Base-by-base conservation (phyloP, 1,140 invertebrate genomes). In the Pemphigus obesinymphae region DNA sequence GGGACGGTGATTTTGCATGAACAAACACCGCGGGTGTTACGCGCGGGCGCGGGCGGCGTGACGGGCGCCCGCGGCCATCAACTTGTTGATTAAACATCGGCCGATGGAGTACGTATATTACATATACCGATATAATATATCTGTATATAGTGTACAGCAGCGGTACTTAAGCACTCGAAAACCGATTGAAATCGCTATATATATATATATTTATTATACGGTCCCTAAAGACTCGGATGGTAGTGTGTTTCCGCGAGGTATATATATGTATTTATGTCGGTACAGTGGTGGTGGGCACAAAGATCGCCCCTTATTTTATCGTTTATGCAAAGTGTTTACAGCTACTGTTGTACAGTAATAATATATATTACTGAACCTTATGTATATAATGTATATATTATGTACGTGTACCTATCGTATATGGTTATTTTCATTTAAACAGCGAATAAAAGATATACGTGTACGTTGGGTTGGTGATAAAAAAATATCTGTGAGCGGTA, bases 81-180 rank as follows among this genome's bases (percentile, higher is more conserved):
- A 76, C 73, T 76, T 76, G 73, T 76, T 76, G 73, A 76, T 76
- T 76, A 76, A 76, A 76, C 73, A 55, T 55, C 5, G 37, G n/a
- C 37, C 66, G 8, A 40, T 6, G 10, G n/a, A 7, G n/a, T n/a
- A 17, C 20, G n/a, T 11, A 2, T 40, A 37, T 20, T 7, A 20
- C 3, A 53, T n/a, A 26, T 31, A 29, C 29, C 15, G 0, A 26
- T 55, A 23, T 26, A n/a, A 55, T 29, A 31, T 61, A 58, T 29
- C 4, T 4, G 20, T 61, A 23, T 61, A 61, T 26, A 29, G 58
- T 29, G 15, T 55, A 8, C 23, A 23, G 40, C 37, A 43, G 34
- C 31, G 29, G 66, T 70, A n/a, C 37, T 70, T 43, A 70, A 70
- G 66, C 29, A 40, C 37, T 70, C 23, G 37, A 70, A 37, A 23